These are phyloP conservation scores for Leptoteleia sp. DNA, from an alignment of 1,140 invertebrate genomes.

Conservation along the genomic window DNA sequence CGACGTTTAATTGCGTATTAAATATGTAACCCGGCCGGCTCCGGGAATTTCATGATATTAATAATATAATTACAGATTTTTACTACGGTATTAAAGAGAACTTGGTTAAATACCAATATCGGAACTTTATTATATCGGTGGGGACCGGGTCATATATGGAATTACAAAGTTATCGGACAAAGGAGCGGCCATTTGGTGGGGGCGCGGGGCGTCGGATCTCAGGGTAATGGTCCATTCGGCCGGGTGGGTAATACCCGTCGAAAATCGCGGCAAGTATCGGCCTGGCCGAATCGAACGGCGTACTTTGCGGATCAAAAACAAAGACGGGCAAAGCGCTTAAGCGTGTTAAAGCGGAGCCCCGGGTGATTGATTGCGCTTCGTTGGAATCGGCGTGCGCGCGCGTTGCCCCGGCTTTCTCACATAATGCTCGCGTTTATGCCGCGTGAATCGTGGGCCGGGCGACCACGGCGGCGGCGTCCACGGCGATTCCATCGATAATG, in stretches of 20 bases:
- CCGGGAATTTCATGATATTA: constrained; percentile 45
- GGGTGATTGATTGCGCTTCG: constrained; percentile 73
- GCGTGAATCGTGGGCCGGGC: constrained; percentile 45
- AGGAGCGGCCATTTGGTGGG: constrained; percentile 25
- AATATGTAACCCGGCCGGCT: constrained; percentile 31
- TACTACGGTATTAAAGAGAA: constrained; percentile 42
- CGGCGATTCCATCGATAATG: constrained; percentile 74
- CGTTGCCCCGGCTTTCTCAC: constrained; percentile 68
- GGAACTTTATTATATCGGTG: constrained; percentile 56
- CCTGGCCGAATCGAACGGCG: constrained; percentile 10
- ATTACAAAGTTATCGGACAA: constrained; percentile 57
- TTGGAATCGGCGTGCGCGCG: constrained; percentile 57
- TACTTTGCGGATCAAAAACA: constrained; percentile 59
- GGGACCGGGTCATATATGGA: no score
- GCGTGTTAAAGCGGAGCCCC: constrained; percentile 70
- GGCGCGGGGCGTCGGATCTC: constrained; percentile 21
- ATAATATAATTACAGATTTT: constrained; percentile 58
- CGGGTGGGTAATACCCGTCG: constrained; percentile 35
- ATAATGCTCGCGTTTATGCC: constrained; percentile 74
- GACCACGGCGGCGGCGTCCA: constrained; percentile 31
- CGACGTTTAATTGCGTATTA: constrained; percentile 39
- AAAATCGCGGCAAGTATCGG: constrained; percentile 48
- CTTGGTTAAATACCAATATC: constrained; percentile 51
- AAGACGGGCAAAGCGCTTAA: constrained; percentile 68
- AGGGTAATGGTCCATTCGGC: constrained; percentile 31